Base-by-base conservation (phyloP, 2,797 vertebrate species). In the Danio jaintianensis region DNA sequence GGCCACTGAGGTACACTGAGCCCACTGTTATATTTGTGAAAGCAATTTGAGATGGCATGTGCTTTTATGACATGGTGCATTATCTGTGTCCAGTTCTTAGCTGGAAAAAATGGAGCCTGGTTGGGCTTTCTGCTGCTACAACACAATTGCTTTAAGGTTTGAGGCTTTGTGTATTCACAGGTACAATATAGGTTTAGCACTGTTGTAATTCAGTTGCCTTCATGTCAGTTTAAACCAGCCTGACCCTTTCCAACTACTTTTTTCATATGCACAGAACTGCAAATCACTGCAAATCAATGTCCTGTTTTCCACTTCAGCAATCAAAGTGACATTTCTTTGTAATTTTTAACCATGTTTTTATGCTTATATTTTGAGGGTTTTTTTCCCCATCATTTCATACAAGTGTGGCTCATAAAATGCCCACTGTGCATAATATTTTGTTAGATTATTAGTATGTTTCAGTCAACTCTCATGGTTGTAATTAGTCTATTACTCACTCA, bases 1-100 rank as follows among this genome's bases (percentile, higher is more conserved):
- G 64, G 20, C 20, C 20, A 48, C 45, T 68, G 45, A 68, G 48
- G 20, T n/a, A 50, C 22, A 68, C 15, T 50, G 15, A 68, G n/a
- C 22, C 66, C 45, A 68, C 6, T 68, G 66, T 50, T 5, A 50
- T 50, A 68, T 68, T 68, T 50, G 22, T 61, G 16, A 15, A 59
- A 20, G 36, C 48, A 62, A 15, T 52, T 18, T 47, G 38, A 73
- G 36, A 47, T 43, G 18, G 20, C 40, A n/a, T 55, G 61, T 56
- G 48, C 29, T 74, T 40, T 71, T n/a, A 47, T 80, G 20, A 64
- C 15, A 62, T 7, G 40, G 18, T 16, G 22, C 22, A 59, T 59
- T 36, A 66, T 36, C 22, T 58, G 59, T 74, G 52, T 56, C 52
- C 12, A 55, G 52, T 71, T 71, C n/a, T 56, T 42, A 56, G 68